Conservation (phyloP, 2,797 vertebrate species). For the Tokudaia tokunoshimensis region DNA sequence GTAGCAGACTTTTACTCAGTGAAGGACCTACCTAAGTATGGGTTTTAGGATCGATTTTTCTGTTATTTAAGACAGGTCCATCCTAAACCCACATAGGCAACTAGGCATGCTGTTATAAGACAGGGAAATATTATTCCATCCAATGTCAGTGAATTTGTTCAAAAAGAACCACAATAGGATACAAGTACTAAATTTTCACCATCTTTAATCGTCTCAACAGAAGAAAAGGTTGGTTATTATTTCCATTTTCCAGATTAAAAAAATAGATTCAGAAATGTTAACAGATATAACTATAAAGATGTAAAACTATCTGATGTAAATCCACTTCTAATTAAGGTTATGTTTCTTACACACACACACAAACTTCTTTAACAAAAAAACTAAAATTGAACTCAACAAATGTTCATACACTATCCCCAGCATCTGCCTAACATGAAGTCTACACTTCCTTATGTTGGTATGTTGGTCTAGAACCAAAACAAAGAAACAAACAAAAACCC, state of each 20-base stretch:
- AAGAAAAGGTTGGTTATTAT: not conserved
- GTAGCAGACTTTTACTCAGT: not conserved
- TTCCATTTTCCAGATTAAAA: constrained; percentile 5
- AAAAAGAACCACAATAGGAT: not conserved
- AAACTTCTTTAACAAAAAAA: constrained; percentile 39
- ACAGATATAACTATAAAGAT: not conserved
- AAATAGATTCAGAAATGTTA: not conserved
- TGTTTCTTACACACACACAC: not conserved
- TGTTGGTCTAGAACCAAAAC: not conserved
- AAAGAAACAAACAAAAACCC: not conserved
- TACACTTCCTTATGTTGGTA: not conserved
- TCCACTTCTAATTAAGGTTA: not conserved
- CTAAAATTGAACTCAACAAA: constrained; percentile 58
- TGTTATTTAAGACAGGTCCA: not conserved
- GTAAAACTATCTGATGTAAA: not conserved
- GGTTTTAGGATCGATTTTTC: not conserved
- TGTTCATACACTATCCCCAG: not conserved
- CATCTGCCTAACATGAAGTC: not conserved
- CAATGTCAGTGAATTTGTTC: not conserved
- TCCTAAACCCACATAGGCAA: not conserved
- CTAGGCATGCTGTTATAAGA: not conserved
- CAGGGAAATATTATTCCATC: not conserved
- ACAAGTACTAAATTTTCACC: not conserved
- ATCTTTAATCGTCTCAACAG: not conserved
- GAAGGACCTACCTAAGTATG: not conserved